phyloP scores from a whole-genome alignment of 2,888 invertebrate genomes.

The Callosobruchus maculatus region DNA sequence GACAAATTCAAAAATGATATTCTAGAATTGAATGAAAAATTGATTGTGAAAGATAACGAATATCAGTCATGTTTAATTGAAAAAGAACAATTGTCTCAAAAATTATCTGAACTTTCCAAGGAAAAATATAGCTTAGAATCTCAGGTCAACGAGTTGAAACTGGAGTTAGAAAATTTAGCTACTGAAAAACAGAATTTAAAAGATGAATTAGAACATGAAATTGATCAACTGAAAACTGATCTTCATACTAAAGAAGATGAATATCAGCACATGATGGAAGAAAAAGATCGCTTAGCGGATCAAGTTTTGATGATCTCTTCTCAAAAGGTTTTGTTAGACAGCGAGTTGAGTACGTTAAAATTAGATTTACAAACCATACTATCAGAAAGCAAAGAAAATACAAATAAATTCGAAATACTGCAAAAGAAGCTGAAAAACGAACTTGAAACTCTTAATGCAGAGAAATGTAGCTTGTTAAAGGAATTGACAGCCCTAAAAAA shows the following conservation, averaged over 20 bases:
- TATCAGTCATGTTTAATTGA: not conserved
- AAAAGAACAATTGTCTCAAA: not conserved
- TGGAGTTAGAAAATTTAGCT: not conserved
- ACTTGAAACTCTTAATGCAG: not conserved
- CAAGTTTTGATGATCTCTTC: not conserved
- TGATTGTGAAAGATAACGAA: not conserved
- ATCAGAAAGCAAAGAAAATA: not conserved
- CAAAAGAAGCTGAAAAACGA: not conserved
- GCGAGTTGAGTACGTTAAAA: not conserved
- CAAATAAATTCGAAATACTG: not conserved
- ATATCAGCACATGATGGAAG: not conserved
- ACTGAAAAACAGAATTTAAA: not conserved
- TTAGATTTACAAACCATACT: not conserved
- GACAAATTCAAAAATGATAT: not conserved
- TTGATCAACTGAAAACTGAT: not conserved
- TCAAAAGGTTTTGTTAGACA: not conserved
- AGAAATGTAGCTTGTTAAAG: not conserved
- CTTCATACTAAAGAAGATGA: not conserved
- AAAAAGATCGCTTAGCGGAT: not conserved
- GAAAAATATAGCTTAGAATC: not conserved
- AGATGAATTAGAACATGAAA: not conserved
- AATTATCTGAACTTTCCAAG: not conserved
- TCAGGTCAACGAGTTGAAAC: not conserved
- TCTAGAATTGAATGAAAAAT: not conserved
- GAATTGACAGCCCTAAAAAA: not conserved